Conservation (phyloP, 2,797 vertebrate species). For the Lepilemur ruficaudatus region DNA sequence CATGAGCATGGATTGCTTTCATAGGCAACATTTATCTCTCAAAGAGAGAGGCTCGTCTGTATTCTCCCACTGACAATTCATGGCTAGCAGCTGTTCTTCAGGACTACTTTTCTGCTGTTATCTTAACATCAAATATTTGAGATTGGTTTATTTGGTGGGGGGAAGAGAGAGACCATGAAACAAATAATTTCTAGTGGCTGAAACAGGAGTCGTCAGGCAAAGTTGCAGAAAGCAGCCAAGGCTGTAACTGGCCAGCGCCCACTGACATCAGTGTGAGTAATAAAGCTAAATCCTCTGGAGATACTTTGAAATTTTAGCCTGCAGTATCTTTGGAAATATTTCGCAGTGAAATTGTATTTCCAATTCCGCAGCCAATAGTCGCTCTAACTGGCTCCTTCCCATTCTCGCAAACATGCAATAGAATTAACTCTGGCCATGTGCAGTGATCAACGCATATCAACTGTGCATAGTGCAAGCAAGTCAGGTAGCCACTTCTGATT, state of each 20-base stretch:
- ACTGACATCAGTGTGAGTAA: constrained; percentile 22
- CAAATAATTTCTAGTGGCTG: constrained; percentile 35
- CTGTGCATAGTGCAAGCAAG: background rate
- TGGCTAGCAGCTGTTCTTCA: background rate
- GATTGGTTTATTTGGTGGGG: constrained; percentile 1
- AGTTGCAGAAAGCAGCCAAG: constrained; percentile 13
- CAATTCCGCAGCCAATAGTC: constrained; percentile 51
- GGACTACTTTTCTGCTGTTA: background rate
- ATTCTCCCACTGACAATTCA: background rate
- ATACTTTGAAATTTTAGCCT: constrained; percentile 61
- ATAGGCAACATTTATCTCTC: background rate
- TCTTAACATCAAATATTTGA: constrained; percentile 17
- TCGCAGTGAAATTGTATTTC: constrained; percentile 61
- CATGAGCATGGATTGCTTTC: background rate
- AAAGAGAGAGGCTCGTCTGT: background rate
- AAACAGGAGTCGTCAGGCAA: constrained; percentile 14
- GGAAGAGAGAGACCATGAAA: constrained; percentile 1
- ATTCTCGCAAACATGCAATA: background rate
- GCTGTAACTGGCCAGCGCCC: constrained; percentile 37
- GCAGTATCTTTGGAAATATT: constrained; percentile 57
- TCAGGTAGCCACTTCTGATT: constrained; percentile 20
- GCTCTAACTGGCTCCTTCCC: background rate
- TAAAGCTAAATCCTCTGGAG: constrained; percentile 36
- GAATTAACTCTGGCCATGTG: background rate
- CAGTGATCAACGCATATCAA: background rate